phyloP scores from a whole-genome alignment of 2,888 invertebrate genomes.

The Trachelus stipa region DNA sequence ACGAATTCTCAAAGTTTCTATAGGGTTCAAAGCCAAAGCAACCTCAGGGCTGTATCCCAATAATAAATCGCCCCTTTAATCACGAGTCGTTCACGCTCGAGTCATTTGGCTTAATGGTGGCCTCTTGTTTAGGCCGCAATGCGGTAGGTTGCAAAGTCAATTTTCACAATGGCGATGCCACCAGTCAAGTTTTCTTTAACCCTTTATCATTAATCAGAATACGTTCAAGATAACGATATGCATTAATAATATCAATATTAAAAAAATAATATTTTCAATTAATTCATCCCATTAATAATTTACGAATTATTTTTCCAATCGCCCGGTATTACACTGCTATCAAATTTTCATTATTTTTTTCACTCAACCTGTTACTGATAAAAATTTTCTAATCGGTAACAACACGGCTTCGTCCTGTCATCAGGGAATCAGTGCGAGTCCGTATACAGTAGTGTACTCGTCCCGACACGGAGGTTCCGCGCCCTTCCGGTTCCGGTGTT shows the following conservation, averaged over 20 bases:
- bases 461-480: constrained; percentile 58
- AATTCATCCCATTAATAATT: neutral
- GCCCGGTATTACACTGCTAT: neutral
- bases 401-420: constrained; percentile 39
- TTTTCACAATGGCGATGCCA: constrained; percentile 29
- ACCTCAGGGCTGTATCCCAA: constrained; percentile 28
- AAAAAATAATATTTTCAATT: neutral
- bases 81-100: constrained; percentile 56
- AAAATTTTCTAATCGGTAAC: neutral
- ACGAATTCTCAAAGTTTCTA: neutral
- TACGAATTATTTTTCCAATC: neutral
- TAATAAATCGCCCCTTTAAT: constrained; percentile 64
- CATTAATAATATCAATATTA: neutral
- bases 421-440: constrained; percentile 63
- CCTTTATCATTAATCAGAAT: constrained; percentile 52
- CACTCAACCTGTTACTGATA: neutral
- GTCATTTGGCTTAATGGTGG: constrained; percentile 53
- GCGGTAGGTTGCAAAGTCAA: constrained; percentile 51
- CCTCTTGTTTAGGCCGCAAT: constrained; percentile 56
- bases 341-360: neutral
- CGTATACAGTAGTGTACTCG: constrained; percentile 40
- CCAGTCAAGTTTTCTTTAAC: constrained; percentile 48
- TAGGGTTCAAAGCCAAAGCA: too few species aligned
- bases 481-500: constrained; percentile 68
- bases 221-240: constrained; percentile 24